These are phyloP conservation scores for Cryptomyrus ogoouensis DNA, from an alignment of 2,113 vertebrate species.

Conservation along the genomic window DNA sequence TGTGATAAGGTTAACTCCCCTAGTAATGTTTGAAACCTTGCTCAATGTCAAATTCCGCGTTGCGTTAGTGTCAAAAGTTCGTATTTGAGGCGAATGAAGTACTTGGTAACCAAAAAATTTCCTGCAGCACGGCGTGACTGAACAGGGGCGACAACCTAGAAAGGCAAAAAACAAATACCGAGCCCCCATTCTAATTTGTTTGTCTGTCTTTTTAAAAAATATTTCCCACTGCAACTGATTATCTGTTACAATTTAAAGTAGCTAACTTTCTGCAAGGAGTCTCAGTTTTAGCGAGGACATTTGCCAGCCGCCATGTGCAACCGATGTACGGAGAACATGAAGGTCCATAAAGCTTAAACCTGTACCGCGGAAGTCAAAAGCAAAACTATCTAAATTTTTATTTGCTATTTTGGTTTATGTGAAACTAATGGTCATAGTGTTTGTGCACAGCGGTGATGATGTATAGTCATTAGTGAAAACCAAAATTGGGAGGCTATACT, in stretches of 20 bases:
- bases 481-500: neutral
- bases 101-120: neutral
- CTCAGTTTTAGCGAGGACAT: neutral
- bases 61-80: neutral
- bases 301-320: neutral
- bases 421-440: neutral
- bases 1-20: neutral
- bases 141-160: neutral
- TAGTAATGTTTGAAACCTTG: neutral
- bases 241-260: neutral
- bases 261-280: neutral
- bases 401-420: neutral
- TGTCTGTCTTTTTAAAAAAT: neutral
- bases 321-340: neutral
- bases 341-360: neutral
- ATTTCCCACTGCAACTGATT: neutral
- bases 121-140: neutral
- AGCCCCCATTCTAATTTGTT: neutral
- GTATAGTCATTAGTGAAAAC: neutral
- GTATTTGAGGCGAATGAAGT: neutral
- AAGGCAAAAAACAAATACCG: neutral
- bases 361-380: neutral
- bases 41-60: neutral
- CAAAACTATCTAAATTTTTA: neutral
- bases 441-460: neutral